Conservation (phyloP, 2,797 vertebrate genomes). For the Chloroceryle inda region DNA sequence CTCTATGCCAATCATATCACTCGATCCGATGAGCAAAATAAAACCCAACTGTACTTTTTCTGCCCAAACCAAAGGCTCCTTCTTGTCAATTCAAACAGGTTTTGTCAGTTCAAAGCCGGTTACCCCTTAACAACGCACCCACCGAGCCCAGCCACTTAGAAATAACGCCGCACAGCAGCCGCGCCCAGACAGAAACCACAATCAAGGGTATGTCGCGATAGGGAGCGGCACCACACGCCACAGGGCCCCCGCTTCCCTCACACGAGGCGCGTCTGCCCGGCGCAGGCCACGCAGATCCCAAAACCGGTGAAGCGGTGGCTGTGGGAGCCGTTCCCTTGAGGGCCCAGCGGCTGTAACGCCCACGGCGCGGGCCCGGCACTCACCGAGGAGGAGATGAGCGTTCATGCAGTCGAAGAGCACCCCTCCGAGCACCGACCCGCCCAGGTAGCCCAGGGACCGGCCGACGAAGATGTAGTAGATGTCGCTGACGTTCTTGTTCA, state of each 20-base stretch:
- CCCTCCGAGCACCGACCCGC: conserved; percentile 90
- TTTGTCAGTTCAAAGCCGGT: fast-evolving
- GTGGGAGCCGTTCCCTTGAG: neutral
- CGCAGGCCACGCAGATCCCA: neutral
- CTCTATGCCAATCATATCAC: fast-evolving
- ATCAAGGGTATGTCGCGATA: neutral
- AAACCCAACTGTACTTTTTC: fast-evolving
- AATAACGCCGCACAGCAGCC: fast-evolving
- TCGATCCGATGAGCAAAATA: fast-evolving
- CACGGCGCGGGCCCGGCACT: too few species aligned
- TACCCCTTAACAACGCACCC: fast-evolving
- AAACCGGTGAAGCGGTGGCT: neutral
- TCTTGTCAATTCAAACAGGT: fast-evolving
- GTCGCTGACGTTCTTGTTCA: conserved; percentile 89
- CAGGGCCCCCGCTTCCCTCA: too few species aligned
- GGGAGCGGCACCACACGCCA: neutral
- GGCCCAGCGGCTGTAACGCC: neutral
- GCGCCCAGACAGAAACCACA: fast-evolving
- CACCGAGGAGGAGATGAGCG: conserved; percentile 89
- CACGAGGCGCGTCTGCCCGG: neutral
- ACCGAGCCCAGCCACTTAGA: fast-evolving
- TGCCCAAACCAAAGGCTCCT: neutral
- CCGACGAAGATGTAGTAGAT: conserved; percentile 93
- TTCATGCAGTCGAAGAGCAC: conserved; percentile 89
- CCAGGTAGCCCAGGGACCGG: conserved; percentile 89